These are phyloP conservation scores for Peromyscus nudipes DNA, from an alignment of 2,797 vertebrate species.

Conservation along the genomic window DNA sequence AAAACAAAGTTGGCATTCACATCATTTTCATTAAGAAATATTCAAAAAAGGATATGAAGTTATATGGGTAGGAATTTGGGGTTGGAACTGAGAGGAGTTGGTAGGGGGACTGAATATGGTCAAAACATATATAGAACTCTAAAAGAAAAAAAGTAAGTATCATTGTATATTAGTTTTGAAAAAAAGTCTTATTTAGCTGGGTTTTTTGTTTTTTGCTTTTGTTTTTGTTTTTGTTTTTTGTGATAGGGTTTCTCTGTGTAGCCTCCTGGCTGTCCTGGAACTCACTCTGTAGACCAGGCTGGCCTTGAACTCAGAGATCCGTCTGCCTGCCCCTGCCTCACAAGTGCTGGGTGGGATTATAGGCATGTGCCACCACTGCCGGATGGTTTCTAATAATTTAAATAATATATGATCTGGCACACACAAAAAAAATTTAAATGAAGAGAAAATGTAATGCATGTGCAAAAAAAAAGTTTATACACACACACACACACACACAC, in stretches of 20 bases:
- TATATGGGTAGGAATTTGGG: background rate
- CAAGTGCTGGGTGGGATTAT: background rate
- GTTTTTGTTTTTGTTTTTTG: too few species aligned
- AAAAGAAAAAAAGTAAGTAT: background rate
- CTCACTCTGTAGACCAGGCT: background rate
- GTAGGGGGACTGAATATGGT: background rate
- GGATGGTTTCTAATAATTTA: background rate
- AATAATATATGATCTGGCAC: background rate
- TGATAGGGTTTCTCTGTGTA: background rate
- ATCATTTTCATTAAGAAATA: conserved; percentile 64
- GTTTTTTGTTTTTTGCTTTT: too few species aligned
- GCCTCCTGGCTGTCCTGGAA: background rate
- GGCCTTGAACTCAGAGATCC: background rate
- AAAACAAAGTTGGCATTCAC: conserved; percentile 62
- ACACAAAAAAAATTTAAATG: background rate
- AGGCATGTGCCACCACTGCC: background rate
- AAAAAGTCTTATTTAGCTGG: background rate
- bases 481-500: background rate
- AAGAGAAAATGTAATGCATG: background rate
- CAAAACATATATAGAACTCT: background rate
- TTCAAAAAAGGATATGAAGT: background rate
- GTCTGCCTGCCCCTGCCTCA: background rate
- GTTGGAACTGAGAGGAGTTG: background rate
- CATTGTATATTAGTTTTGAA: background rate
- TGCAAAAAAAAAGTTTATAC: background rate